A percentile compares a stretch with the other conserved stretches of the same genome.
Conservation (phyloP, 2,113 vertebrate genomes). For the Pungitius pungitius region DNA sequence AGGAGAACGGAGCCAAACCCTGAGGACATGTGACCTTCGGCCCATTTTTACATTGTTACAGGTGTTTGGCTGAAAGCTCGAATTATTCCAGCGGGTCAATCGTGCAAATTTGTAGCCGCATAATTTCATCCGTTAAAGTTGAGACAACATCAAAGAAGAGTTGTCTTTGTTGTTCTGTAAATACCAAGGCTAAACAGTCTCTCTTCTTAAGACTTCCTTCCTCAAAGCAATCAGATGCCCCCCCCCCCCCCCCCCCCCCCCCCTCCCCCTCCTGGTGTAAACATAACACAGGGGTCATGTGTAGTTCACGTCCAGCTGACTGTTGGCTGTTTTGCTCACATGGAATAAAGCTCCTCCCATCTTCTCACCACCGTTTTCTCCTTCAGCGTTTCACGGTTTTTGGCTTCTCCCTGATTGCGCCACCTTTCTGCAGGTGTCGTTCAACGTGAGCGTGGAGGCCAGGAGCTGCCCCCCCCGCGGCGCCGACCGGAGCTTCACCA, state of each 20-base stretch:
- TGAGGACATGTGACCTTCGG: neutral
- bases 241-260: too few species aligned
- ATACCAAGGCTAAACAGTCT: conserved; percentile 12
- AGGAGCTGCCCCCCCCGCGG: conserved; percentile 83
- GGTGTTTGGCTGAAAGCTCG: neutral
- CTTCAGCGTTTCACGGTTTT: too few species aligned
- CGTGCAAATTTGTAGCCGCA: neutral
- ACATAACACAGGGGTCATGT: conserved; percentile 35
- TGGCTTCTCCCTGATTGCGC: neutral
- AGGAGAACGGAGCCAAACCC: neutral
- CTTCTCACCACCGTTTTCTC: too few species aligned
- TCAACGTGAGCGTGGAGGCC: conserved; percentile 89
- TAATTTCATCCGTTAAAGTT: neutral
- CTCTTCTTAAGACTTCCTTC: conserved; percentile 48
- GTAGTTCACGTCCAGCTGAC: conserved; percentile 25
- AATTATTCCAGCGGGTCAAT: neutral
- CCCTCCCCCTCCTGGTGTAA: conserved; percentile 21
- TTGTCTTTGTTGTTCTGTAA: neutral
- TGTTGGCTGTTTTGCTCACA: conserved; percentile 11
- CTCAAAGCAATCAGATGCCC: conserved; percentile 54
- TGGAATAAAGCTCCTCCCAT: neutral
- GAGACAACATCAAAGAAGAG: neutral
- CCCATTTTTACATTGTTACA: neutral
- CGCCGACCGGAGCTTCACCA: conserved; percentile 82
- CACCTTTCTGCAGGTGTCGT: conserved; percentile 82